Percentiles rank a stretch among this genome's conserved stretches.
Evolutionary conservation across 2,797 vertebrate genomes (phyloP).

Genomic region (Tapera naevia): DNA sequence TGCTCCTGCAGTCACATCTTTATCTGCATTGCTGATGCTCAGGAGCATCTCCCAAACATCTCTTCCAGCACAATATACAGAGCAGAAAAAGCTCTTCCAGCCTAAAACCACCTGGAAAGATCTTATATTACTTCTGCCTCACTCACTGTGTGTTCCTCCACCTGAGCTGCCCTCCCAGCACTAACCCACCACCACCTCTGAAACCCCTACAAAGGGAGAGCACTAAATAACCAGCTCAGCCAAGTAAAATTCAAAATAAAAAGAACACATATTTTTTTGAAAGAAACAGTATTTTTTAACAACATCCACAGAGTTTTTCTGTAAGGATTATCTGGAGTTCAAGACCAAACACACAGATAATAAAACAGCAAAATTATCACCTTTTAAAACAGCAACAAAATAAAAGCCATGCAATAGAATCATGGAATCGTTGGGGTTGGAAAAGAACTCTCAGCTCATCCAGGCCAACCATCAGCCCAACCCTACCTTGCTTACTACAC

Average conservation of each 20-base stretch:
- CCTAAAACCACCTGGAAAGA: accelerated
- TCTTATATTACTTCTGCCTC: accelerated
- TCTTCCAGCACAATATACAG: background rate
- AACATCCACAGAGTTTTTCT: accelerated
- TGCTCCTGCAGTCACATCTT: background rate
- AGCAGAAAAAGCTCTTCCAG: background rate
- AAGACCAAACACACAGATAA: too few species aligned
- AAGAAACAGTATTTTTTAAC: background rate
- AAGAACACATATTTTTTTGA: too few species aligned
- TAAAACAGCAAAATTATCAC: background rate
- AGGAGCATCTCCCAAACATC: background rate
- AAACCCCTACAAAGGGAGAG: background rate
- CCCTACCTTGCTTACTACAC: too few species aligned
- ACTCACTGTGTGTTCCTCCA: background rate
- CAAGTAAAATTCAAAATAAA: too few species aligned
- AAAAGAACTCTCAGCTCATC: too few species aligned
- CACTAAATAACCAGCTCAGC: background rate
- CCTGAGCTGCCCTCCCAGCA: background rate
- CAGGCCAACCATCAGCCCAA: too few species aligned
- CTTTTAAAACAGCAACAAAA: background rate
- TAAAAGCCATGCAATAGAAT: background rate
- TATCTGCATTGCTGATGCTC: background rate
- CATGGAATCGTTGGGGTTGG: too few species aligned
- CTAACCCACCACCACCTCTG: background rate
- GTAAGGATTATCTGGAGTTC: accelerated